Base-by-base conservation (phyloP, 2,797 vertebrate species). In the Falco cherrug region DNA sequence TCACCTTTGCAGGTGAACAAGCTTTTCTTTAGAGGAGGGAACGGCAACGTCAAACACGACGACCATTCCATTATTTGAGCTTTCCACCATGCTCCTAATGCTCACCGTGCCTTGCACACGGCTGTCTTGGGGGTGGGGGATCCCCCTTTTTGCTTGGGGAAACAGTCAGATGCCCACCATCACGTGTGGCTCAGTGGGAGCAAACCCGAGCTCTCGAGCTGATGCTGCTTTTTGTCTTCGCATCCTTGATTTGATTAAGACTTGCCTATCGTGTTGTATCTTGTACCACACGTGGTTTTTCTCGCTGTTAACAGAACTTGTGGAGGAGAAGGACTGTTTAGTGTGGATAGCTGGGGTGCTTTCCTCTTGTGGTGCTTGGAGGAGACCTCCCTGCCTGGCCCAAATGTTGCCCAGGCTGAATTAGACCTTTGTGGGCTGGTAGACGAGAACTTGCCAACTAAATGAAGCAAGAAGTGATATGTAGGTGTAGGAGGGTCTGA, bases 71-170 rank as follows among this genome's bases (percentile, higher is more conserved):
- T 48, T 28, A 6, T 28, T 65, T 70, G 56, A 17, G n/a, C 24
- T 45, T 64, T 48, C n/a, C 31, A 5, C n/a, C 24, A 2, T 0
- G 1, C 22, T 82, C 54, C 61, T 60, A 6, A 26, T 45, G 26
- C 35, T 37, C 3, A 0, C n/a, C 22, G 3, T 5, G 16, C 14
- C 10, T 41, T 47, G 28, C 16, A 31, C 6, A 2, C 11, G 48
- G 71, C 56, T n/a, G 25, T n/a, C 47, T 53, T 29, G 37, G 48
- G 20, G 9, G 2, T 29, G 76, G 5, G 2, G 17, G 48, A 71
- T 59, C 22, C 16, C 64, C 25, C 16, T 0, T 60, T 87, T 83
- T 48, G 13, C 41, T 17, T 47, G 43, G 20, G 29, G 59, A 91
- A 89, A 59, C 77, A 87, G 29, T 9, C 75, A 31, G 50, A 35